Percentiles rank a stretch among this genome's conserved stretches.
phyloP scores from a whole-genome alignment of 2,113 vertebrate species.

The Stigmatopora argus region DNA sequence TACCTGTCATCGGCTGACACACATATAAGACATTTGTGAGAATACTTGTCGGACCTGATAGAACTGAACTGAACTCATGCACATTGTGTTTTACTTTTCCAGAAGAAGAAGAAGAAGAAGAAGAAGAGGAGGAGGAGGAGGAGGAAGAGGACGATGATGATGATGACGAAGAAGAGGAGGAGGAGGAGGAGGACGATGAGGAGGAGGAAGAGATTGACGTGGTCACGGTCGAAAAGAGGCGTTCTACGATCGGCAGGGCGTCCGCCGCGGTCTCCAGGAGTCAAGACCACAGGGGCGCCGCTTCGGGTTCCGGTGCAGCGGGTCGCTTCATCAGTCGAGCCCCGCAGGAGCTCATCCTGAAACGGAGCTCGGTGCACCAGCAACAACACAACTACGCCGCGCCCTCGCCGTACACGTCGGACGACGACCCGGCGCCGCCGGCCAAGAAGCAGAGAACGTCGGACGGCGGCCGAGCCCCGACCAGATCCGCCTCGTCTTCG shows the following conservation, averaged over 20 bases:
- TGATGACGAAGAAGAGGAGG: conserved; percentile 75
- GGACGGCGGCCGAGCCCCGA: conserved; percentile 69
- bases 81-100: conserved; percentile 30
- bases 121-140: conserved; percentile 17
- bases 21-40: conserved; percentile 29
- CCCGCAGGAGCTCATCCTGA: conserved; percentile 83
- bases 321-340: conserved; percentile 67
- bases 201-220: conserved; percentile 94
- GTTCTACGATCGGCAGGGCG: conserved; percentile 71
- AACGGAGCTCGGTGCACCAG: conserved; percentile 90
- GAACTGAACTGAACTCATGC: conserved; percentile 36
- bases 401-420: conserved; percentile 84
- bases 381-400: conserved; percentile 98
- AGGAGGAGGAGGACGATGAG: conserved; percentile 83
- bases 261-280: conserved; percentile 49
- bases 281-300: conserved; percentile 54
- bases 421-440: conserved; percentile 76
- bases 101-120: conserved; percentile 69
- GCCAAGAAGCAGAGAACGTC: conserved; percentile 79
- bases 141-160: conserved; percentile 44
- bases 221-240: conserved; percentile 88
- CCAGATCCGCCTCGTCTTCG: conserved; percentile 60
- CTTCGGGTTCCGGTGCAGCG: conserved; percentile 41
- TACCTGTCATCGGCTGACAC: conserved; percentile 29
- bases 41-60: conserved; percentile 33